phyloP scores from a whole-genome alignment of 2,888 invertebrate species.

The Oxystoma pomonae region DNA sequence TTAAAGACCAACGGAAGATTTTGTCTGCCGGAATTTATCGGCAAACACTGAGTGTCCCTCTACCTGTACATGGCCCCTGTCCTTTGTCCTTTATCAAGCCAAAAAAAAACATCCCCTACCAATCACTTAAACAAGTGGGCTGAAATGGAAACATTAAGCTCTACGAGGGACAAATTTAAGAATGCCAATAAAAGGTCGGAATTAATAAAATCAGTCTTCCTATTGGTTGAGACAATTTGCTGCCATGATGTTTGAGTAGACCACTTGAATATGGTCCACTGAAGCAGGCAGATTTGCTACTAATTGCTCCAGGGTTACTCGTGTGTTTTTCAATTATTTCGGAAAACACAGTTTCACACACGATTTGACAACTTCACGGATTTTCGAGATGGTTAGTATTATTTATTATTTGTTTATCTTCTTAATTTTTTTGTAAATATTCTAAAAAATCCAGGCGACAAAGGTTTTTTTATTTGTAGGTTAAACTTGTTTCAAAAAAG shows the following conservation, averaged over 20 bases:
- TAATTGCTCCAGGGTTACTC: constrained; percentile 33
- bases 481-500: too few relatives aligned
- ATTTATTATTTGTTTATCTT: background rate
- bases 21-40: constrained; percentile 22
- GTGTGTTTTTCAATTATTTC: constrained; percentile 30
- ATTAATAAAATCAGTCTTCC: constrained; percentile 32
- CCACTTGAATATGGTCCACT: constrained; percentile 38
- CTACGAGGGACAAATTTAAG: background rate
- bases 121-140: too few relatives aligned
- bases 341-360: constrained; percentile 22
- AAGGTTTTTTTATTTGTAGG: too few relatives aligned
- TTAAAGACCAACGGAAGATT: constrained; percentile 47
- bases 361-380: constrained; percentile 36
- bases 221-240: constrained; percentile 37
- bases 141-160: background rate
- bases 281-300: constrained; percentile 41
- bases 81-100: too few relatives aligned
- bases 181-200: background rate
- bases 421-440: background rate
- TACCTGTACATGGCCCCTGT: too few relatives aligned
- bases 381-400: constrained; percentile 41
- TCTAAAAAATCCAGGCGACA: too few relatives aligned
- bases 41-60: background rate
- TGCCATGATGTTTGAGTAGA: constrained; percentile 34
- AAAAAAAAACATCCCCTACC: too few relatives aligned